phyloP scores from a whole-genome alignment of 1,140 invertebrate species.

The Propsilocerus akamusi region DNA sequence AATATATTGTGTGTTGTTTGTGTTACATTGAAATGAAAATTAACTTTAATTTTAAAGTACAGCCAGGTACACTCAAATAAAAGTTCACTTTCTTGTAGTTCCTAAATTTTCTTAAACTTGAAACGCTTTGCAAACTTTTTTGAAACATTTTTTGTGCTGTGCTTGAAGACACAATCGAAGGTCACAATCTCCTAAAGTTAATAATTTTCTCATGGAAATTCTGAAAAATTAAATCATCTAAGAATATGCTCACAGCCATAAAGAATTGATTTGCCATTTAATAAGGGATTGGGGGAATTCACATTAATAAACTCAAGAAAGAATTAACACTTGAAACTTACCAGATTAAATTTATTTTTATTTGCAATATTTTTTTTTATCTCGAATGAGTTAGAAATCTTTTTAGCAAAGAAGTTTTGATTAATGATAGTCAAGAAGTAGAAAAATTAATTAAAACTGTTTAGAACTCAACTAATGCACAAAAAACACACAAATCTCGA shows the following conservation, averaged over 20 bases:
- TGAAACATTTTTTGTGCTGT: too few species aligned
- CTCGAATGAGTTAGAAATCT: not conserved
- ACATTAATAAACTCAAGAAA: not conserved
- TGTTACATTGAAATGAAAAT: not conserved
- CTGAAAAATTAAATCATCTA: too few species aligned
- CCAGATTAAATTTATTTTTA: not conserved
- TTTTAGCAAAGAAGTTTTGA: not conserved
- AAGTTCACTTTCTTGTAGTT: too few species aligned
- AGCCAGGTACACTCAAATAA: too few species aligned
- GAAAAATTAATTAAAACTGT: not conserved
- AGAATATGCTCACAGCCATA: too few species aligned
- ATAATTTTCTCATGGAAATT: too few species aligned
- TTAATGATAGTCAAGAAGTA: not conserved
- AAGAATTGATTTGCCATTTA: not conserved
- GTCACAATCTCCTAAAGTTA: too few species aligned
- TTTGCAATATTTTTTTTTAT: not conserved
- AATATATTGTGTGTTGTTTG: slow-evolving; percentile 4
- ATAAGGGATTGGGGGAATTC: not conserved
- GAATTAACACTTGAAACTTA: not conserved
- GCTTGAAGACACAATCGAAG: too few species aligned
- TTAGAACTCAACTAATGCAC: not conserved
- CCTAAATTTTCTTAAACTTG: too few species aligned
- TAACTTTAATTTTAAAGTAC: too few species aligned
- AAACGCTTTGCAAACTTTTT: too few species aligned
- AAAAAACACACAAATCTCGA: slow-evolving; percentile 3